Conservation (phyloP, 2,113 vertebrate genomes). For the Lagenorhynchus albirostris region DNA sequence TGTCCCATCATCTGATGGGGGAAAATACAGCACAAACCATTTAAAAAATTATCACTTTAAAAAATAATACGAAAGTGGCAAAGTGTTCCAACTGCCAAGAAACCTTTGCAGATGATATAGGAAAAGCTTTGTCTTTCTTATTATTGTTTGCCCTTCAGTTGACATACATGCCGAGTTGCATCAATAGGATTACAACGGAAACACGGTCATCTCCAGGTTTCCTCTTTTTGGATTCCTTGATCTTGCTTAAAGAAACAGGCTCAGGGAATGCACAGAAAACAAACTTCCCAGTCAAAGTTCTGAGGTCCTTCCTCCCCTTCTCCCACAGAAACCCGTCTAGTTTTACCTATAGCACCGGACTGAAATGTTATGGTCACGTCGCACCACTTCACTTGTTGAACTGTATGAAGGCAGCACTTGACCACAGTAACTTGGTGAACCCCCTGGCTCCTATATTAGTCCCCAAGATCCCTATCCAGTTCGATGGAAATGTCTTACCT, state of each 20-base stretch:
- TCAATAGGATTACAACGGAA: constrained; percentile 71
- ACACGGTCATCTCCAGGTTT: constrained; percentile 55
- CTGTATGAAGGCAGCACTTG: constrained; percentile 17
- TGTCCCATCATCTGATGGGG: constrained; percentile 23
- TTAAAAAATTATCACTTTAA: constrained; percentile 16
- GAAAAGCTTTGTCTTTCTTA: constrained; percentile 65
- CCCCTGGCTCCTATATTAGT: not conserved
- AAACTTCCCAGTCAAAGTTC: constrained; percentile 79
- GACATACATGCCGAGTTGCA: constrained; percentile 81
- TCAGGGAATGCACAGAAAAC: constrained; percentile 3
- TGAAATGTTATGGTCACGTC: not conserved
- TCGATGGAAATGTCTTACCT: constrained; percentile 78
- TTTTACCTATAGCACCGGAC: not conserved
- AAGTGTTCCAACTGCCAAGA: constrained; percentile 39
- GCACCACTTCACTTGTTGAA: constrained; percentile 83
- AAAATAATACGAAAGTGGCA: constrained; percentile 17
- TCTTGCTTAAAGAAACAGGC: constrained; percentile 73
- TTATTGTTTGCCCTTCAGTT: constrained; percentile 86
- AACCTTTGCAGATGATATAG: constrained; percentile 62
- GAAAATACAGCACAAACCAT: constrained; percentile 30
- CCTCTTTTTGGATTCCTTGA: constrained; percentile 57
- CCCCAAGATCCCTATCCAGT: not conserved
- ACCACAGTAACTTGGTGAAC: constrained; percentile 57
- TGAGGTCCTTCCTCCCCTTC: not conserved
- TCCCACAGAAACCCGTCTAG: constrained; percentile 21